Base-by-base conservation (phyloP, 1,140 invertebrate genomes). In the Muscidifurax raptorellus region DNA sequence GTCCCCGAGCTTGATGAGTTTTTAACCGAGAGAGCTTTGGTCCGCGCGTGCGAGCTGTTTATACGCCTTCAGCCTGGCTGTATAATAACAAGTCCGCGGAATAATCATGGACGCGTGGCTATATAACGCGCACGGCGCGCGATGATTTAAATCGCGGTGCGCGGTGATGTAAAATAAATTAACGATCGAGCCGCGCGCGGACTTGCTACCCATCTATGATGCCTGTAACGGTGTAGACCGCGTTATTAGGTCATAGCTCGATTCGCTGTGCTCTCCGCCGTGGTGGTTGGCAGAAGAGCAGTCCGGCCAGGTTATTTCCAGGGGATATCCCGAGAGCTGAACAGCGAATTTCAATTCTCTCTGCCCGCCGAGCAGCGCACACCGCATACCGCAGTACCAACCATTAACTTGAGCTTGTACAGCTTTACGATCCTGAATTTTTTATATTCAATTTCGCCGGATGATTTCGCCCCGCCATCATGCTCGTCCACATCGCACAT, bases 321-420 rank as follows among this genome's bases (percentile, higher is more conserved):
- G 52, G 52, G 52, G 22, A 59, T 59, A 47, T 47, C 44, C 44
- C 44, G 44, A 15, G 44, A 59, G 52, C 66, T 27, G 64, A 80
- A 80, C 78, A 80, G 36, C 64, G 78, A 69, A 80, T 80, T 80
- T 80, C 78, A 80, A 80, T 80, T 80, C 66, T 69, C 64, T 40
- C 78, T 44, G 36, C 9, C 6, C 30, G 30, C 28, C 18, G 32
- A 1, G n/a, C 64, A 15, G 28, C 18, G 32, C 6, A 0, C 22
- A 7, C 30, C 59, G 22, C 30, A 9, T 6, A 22, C 22, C 36
- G 32, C 66, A 27, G n/a, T 44, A 27, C 77, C 28, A 69, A 47
- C 66, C 66, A 80, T 80, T 69, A 80, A 69, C n/a, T 47, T 4
- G 78, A 36, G 64, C 66, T 47, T 80, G 32, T 27, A 25, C 25